Conservation (phyloP, 2,113 vertebrate genomes). For the Cheilinus undulatus region DNA sequence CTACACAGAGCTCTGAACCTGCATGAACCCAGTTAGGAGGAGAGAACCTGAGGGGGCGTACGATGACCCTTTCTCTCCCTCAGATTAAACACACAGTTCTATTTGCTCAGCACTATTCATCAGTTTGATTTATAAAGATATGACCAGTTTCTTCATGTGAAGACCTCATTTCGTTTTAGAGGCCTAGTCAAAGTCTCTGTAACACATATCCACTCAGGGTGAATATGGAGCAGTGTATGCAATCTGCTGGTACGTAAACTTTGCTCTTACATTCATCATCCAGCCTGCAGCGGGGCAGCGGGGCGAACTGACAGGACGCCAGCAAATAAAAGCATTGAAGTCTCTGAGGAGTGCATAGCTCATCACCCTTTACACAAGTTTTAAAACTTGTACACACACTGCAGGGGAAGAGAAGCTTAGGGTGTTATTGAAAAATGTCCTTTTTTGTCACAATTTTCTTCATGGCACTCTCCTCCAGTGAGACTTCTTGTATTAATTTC, state of each 20-base stretch:
- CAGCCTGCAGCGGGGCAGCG: conserved; percentile 19
- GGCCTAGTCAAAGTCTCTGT: neutral
- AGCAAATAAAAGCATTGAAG: conserved; percentile 61
- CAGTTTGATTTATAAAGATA: conserved; percentile 20
- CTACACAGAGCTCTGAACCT: neutral
- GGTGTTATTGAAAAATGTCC: neutral
- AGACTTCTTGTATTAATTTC: neutral
- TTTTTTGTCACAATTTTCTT: neutral
- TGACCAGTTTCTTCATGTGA: neutral
- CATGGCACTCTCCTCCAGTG: neutral
- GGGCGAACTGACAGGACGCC: conserved; percentile 42
- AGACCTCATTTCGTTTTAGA: neutral
- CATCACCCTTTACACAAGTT: conserved; percentile 28
- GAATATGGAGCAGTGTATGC: conserved; percentile 23
- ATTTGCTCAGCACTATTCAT: conserved; percentile 16
- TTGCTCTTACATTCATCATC: conserved; percentile 47
- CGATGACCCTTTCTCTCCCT: neutral
- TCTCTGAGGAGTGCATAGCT: conserved; percentile 33
- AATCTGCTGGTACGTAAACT: conserved; percentile 36
- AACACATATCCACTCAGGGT: neutral
- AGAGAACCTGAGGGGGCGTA: conserved; percentile 3
- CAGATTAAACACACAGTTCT: neutral
- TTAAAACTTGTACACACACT: conserved; percentile 22
- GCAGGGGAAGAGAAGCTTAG: neutral
- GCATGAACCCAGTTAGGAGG: neutral